phyloP scores from a whole-genome alignment of 2,888 invertebrate species.

The Mythimna pallens region DNA sequence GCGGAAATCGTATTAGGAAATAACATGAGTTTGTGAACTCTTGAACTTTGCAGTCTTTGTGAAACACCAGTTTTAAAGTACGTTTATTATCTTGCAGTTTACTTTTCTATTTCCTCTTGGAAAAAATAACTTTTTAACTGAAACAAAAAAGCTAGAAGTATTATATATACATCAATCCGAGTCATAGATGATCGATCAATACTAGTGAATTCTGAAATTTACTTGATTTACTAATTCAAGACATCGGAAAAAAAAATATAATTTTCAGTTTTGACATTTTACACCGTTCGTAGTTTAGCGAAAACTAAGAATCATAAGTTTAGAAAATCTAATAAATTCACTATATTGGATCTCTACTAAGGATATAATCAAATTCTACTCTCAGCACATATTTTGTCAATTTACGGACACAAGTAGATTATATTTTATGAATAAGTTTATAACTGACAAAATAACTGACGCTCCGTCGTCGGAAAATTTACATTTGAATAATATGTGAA shows the following conservation, averaged over 20 bases:
- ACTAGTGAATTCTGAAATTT: background rate
- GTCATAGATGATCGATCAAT: background rate
- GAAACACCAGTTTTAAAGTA: background rate
- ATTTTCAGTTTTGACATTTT: background rate
- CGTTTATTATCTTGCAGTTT: background rate
- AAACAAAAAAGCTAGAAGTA: background rate
- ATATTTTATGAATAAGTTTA: constrained; percentile 21
- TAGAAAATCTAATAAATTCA: background rate
- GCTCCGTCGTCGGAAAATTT: constrained; percentile 20
- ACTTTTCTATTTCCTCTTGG: background rate
- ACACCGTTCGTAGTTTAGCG: background rate
- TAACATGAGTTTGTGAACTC: background rate
- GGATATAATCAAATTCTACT: background rate
- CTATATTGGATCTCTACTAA: background rate
- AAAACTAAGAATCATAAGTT: background rate
- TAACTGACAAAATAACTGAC: constrained; percentile 22
- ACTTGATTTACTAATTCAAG: background rate
- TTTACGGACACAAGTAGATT: background rate
- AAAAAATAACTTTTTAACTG: background rate
- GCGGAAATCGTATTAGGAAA: background rate
- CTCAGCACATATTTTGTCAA: background rate
- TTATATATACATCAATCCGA: background rate
- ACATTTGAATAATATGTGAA: constrained; percentile 24
- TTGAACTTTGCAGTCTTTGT: background rate
- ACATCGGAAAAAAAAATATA: background rate